Base-by-base conservation (phyloP, 2,888 invertebrate species). In the Achlya flavicornis region DNA sequence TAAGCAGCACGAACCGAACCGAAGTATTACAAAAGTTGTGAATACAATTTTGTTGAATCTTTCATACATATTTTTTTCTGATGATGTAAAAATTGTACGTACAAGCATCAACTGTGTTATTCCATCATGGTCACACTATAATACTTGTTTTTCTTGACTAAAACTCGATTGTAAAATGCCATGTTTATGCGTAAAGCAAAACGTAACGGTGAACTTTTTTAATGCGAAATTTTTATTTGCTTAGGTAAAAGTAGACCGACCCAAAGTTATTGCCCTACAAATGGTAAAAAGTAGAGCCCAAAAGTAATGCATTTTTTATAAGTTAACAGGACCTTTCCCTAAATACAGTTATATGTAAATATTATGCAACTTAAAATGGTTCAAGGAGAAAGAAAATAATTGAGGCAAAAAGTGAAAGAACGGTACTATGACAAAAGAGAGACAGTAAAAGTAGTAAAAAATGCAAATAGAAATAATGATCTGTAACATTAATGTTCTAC, bases 211-310 rank as follows among this genome's bases (percentile, higher is more conserved):
- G 16, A 64, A 64, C 60, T 69, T 80, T 78, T 80, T 77, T 69
- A 72, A 71, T 69, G 70, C 65, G 62, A 66, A 67, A 66, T 70
- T 76, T 78, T 79, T 88, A 89, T 89, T 90, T 89, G 85, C 83
- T 78, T 82, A 80, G 80, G 85, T 78, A 83, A 83, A 80, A 83
- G 79, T 79, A 69, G 74, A 63, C 73, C 68, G 75, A 61, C 73
- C 72, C 72, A 78, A 82, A 81, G 73, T 75, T 75, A 81, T 83
- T 86, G 88, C 86, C 77, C 88, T 77, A 84, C 69, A 81, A 88
- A 89, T 81, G 80, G 86, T 92, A 93, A 93, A 92, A 93, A 93
- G 88, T 91, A 83, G 90, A 90, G 63, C 90, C 83, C 86, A 77
- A 86, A 89, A 83, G 76, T 88, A 80, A 86, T 83, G 77, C 81